Conservation (phyloP, 2,888 invertebrate species). For the Pseudanteris insignis region DNA sequence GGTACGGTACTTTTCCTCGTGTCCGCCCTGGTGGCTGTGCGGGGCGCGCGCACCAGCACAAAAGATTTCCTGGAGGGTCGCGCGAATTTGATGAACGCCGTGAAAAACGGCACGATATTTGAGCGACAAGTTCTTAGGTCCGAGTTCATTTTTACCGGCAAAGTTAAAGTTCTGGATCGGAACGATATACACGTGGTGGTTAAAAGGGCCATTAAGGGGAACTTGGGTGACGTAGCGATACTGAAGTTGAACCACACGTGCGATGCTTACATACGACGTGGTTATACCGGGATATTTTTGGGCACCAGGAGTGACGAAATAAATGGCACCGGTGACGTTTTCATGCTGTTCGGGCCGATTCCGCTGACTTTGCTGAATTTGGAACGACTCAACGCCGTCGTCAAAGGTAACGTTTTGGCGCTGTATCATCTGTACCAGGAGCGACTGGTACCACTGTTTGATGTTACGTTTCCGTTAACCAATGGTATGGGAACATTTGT, state of each 20-base stretch:
- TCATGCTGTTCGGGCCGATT: constrained; percentile 63
- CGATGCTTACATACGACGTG: constrained; percentile 56
- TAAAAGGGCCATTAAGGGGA: constrained; percentile 61
- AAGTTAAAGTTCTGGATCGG: constrained; percentile 55
- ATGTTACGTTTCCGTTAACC: constrained; percentile 11
- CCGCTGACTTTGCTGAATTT: constrained; percentile 64
- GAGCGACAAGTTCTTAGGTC: constrained; percentile 54
- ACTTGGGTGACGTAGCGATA: constrained; percentile 53
- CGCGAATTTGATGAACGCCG: constrained; percentile 56
- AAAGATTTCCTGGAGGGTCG: constrained; percentile 62
- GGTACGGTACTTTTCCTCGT: constrained; percentile 17
- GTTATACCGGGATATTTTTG: constrained; percentile 64
- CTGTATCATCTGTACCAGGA: too few species aligned
- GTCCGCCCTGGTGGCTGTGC: constrained; percentile 38
- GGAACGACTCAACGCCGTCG: constrained; percentile 64
- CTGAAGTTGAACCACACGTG: constrained; percentile 58
- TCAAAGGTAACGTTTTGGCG: constrained; percentile 61
- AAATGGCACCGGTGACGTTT: constrained; percentile 44
- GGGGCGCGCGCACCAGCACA: too few species aligned
- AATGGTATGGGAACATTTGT: constrained; percentile 9
- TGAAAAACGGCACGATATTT: constrained; percentile 60
- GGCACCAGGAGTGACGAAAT: constrained; percentile 47
- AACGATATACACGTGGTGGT: constrained; percentile 55
- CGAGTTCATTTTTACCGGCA: constrained; percentile 63
- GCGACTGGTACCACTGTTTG: neutral